Percentiles rank a stretch among this genome's conserved stretches.
phyloP scores from a whole-genome alignment of 2,113 vertebrate genomes.

The Psilopsiagon aymara region DNA sequence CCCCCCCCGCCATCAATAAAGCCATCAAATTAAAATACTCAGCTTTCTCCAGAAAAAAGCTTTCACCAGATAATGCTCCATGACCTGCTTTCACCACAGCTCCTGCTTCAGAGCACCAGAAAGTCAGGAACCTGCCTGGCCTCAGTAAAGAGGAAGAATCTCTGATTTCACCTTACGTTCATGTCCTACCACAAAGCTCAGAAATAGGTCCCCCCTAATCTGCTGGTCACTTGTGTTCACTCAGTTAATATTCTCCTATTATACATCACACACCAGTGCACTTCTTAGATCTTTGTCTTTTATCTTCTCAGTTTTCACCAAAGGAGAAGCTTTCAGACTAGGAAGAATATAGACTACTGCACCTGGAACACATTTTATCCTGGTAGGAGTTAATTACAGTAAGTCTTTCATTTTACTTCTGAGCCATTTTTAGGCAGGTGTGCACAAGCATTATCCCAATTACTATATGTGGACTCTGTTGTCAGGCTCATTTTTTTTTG shows the following conservation, averaged over 20 bases:
- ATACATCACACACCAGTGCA: fast-evolving
- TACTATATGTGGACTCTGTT: not conserved
- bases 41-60: not conserved
- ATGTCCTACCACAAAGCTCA: not conserved
- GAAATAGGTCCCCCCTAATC: not conserved
- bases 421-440: not conserved
- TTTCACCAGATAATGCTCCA: not conserved
- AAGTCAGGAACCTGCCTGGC: not conserved
- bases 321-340: not conserved
- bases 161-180: not conserved
- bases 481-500: not conserved
- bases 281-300: not conserved
- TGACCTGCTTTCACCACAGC: not conserved
- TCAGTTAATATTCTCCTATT: not conserved
- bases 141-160: not conserved
- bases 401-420: not conserved
- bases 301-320: not conserved
- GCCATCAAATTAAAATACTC: not conserved
- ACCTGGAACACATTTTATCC: not conserved
- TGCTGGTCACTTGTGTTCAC: not conserved
- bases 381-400: not conserved
- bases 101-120: fast-evolving
- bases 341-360: not conserved
- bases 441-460: not conserved
- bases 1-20: too few relatives aligned